These are phyloP conservation scores for Oceanodroma leucorhoa DNA, from an alignment of 2,797 vertebrate genomes.

Conservation along the genomic window DNA sequence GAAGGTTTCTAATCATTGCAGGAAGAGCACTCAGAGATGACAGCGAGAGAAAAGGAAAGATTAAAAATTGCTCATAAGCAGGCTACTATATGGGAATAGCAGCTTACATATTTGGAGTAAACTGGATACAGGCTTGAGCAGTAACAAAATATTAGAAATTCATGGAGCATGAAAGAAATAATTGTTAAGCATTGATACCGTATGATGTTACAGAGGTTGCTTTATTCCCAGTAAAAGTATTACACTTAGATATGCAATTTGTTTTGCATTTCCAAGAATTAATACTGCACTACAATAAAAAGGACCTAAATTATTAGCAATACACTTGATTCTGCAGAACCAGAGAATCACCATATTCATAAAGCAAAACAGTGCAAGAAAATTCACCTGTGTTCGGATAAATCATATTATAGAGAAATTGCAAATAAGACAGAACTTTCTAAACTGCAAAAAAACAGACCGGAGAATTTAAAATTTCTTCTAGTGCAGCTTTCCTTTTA, in stretches of 20 bases:
- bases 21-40: conserved; percentile 25
- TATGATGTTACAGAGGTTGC: neutral
- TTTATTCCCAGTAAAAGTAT: neutral
- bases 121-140: neutral
- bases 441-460: neutral
- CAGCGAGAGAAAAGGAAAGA: conserved; percentile 31
- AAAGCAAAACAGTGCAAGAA: neutral
- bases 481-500: neutral
- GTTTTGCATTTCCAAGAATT: neutral
- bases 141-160: neutral
- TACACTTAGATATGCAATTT: neutral
- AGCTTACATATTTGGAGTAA: neutral
- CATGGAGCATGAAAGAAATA: neutral
- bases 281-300: neutral
- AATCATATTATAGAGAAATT: neutral
- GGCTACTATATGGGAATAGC: neutral
- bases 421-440: neutral
- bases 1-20: conserved; percentile 59
- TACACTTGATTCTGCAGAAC: neutral
- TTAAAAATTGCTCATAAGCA: conserved; percentile 22
- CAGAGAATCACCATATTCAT: neutral
- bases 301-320: neutral
- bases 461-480: neutral
- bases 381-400: neutral
- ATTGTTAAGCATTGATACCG: neutral